A percentile compares a stretch with the other conserved stretches of the same genome.
Conservation (phyloP, 1,140 invertebrate genomes). For the Hylaeus anthracinus region DNA sequence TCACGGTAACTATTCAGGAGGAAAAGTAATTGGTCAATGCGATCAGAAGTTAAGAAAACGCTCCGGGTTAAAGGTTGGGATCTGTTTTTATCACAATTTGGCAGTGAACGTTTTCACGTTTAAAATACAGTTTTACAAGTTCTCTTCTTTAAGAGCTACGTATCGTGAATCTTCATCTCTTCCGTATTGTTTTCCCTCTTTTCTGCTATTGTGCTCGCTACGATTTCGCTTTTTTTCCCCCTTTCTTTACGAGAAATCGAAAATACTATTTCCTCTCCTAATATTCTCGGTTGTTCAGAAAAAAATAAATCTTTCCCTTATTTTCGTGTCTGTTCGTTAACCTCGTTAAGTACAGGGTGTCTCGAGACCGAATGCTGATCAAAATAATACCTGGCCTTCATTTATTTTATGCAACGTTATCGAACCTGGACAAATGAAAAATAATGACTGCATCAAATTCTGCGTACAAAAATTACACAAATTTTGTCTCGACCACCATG, state of each 20-base stretch:
- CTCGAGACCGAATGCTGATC: neutral
- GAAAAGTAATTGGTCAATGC: conserved; percentile 67
- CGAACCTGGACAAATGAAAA: neutral
- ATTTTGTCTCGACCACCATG: neutral
- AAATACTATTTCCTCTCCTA: conserved; percentile 57
- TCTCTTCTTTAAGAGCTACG: neutral
- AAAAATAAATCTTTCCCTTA: conserved; percentile 58
- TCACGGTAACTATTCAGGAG: conserved; percentile 64
- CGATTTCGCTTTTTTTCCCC: neutral
- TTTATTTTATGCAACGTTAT: neutral
- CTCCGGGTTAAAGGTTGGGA: conserved; percentile 71
- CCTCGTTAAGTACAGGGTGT: conserved; percentile 6
- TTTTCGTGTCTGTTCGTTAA: conserved; percentile 31
- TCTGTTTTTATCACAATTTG: conserved; percentile 78
- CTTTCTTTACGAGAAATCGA: conserved; percentile 47
- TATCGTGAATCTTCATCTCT: conserved; percentile 13
- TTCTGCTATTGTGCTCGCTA: conserved; percentile 40
- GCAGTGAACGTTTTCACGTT: conserved; percentile 75
- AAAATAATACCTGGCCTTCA: neutral
- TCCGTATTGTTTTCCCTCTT: neutral
- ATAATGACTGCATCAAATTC: neutral
- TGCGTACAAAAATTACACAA: neutral
- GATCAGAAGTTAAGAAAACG: conserved; percentile 67
- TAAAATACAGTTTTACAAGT: conserved; percentile 65
- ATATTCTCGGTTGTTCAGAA: conserved; percentile 43